These are phyloP conservation scores for Pangasianodon gigas DNA, from an alignment of 2,113 vertebrate species.

Conservation along the genomic window DNA sequence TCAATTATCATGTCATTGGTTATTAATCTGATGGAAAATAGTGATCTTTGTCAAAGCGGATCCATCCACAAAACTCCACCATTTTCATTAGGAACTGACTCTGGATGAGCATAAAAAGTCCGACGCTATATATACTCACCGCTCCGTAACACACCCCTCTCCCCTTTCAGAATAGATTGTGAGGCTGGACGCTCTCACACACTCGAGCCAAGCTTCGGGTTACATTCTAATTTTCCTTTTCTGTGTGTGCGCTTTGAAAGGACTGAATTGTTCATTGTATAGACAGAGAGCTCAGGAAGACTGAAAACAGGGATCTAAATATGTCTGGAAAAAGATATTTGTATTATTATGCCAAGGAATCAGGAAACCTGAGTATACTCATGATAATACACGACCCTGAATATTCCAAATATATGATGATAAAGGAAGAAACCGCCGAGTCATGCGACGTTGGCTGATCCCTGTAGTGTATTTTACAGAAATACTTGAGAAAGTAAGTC, in stretches of 20 bases:
- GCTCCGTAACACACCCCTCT: background rate
- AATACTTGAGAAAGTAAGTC: background rate
- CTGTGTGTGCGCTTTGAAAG: conserved; percentile 65
- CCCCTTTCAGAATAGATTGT: conserved; percentile 31
- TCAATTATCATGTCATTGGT: too few relatives aligned
- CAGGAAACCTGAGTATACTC: background rate
- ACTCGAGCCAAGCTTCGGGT: conserved; percentile 59
- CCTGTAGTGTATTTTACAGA: background rate
- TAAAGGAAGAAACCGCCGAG: background rate
- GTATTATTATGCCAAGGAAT: background rate
- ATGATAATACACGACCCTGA: background rate
- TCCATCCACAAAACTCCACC: background rate
- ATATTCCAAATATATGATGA: background rate
- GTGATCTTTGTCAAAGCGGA: background rate
- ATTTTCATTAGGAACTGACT: background rate
- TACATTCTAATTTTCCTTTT: conserved; percentile 60
- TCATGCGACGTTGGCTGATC: background rate
- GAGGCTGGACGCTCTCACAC: conserved; percentile 32
- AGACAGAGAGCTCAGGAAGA: conserved; percentile 30
- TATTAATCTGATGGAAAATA: background rate
- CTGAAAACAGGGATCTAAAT: conserved; percentile 2
- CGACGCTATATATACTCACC: background rate
- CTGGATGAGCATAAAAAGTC: background rate
- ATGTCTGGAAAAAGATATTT: background rate
- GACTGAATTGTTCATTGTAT: conserved; percentile 65